Base-by-base conservation (phyloP, 2,113 vertebrate genomes). In the Solenodon paradoxus region DNA sequence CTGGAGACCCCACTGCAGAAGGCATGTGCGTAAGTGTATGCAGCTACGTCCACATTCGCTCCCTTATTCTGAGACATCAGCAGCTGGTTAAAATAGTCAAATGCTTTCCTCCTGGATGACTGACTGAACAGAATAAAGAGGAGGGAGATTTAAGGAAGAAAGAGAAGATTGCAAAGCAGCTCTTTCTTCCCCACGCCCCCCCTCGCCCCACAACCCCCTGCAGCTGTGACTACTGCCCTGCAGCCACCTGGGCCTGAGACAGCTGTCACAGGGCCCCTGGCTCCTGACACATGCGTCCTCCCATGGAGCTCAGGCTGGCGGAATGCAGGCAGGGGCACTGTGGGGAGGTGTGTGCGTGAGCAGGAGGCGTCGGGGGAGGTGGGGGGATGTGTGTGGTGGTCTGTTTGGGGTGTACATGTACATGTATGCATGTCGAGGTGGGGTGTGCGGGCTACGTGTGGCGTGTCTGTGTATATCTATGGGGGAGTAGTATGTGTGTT, bases 151-250 rank as follows among this genome's bases (percentile, higher is more conserved):
- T 28, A 12, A 55, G 19, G 35, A 30, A 93, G 32, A 81, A 69
- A 74, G 38, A 78, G 51, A 53, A n/a, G 38, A 42, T 5, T 40
- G 2, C 20, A 24, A 20, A 35, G 26, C 49, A 45, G 40, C 19
- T 63, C 57, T 17, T 5, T 24, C 30, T 22, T 30, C 71, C 47
- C 10, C 26, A 9, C 13, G 0, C 15, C 24, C 12, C 40, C 83
- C n/a, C 49, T 7, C n/a, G 8, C 9, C 55, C 1, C 6, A 13
- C 38, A 3, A 24, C 30, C 35, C 61, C 1, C 1, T n/a, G 49
- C 90, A 92, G 90, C 96, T 96, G 74, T 42, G 74, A 69, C 35
- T 7, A 30, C 42, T 61, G 45, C 19, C 63, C 42, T 19, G 55
- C 11, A 3, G 75, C 69, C 96, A 82, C 89, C 69, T 84, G 83